Base-by-base conservation (phyloP, 2,797 vertebrate genomes). In the Chaetophractus vellerosus region DNA sequence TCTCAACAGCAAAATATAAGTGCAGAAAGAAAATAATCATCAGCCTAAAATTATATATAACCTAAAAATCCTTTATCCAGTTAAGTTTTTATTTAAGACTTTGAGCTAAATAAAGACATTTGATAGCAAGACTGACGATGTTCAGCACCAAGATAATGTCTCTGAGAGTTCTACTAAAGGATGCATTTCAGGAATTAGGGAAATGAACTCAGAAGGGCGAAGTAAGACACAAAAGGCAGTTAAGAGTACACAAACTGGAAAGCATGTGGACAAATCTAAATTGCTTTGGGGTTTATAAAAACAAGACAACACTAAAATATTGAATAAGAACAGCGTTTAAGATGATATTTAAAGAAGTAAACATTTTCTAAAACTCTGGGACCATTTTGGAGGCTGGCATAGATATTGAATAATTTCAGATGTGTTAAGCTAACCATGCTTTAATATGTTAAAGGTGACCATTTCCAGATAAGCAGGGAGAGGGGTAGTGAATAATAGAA, bases 61-160 rank as follows among this genome's bases (percentile, higher is more conserved):
- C 38, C 66, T 91, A 91, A 87, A 87, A 94, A 95, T 91, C 31
- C 14, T 74, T 69, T 89, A 61, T 41, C 41, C 33, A 64, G 64
- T 41, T 92, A 80, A 74, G 75, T 78, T 85, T 94, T 76, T 92
- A 93, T 93, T 93, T 66, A 68, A 50, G 45, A 90, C n/a, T 90
- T 61, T 80, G 21, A 82, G 10, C 38, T 86, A 88, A 83, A 89
- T 72, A 86, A 66, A 81, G 57, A 36, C 28, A 50, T 84, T 92
- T 91, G 74, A 31, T 91, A 91, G 16, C 4, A 83, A 93, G 14
- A 61, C 36, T 36, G 31, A 93, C 16, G 28, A 38, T 91, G 52
- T 74, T 88, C 92, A 88, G 26, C 63, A 68, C 50, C 41, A 90
- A 72, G 23, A 50, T 72, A 57, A 52, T 82, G 10, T 85, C 82